Evolutionary conservation across 2,797 vertebrate species (phyloP), one percentile per base, ranked within the genome.

Genomic region (Todus mexicanus): DNA sequence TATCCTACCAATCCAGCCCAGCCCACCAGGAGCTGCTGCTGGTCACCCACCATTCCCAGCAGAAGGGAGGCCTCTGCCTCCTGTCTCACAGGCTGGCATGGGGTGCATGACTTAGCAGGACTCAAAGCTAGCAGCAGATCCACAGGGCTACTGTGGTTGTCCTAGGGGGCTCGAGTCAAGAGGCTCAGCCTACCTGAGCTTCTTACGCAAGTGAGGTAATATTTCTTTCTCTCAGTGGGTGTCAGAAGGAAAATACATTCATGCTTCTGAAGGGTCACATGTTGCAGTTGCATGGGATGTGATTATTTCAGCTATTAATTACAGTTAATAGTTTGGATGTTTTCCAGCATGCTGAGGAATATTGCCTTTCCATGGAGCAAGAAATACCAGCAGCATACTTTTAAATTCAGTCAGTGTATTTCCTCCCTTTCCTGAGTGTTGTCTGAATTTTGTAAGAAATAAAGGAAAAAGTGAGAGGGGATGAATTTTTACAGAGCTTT

Each of bases 221-320:
- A n/a, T 43, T 92, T 93, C 25, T 63, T 35, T 38, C 35, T 53
- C 26, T 77, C 4, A 1, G 22, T 40, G 59, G 16, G 57, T 91
- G 79, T 54, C 72, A 83, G 54, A 71, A 79, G 42, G 60, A 70
- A 78, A 92, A 88, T 76, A 59, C 4, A 45, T 71, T 83, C 20
- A 16, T 2, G 16, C 47, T 83, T 72, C 26, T 0, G 6, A 74
- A 19, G 38, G 33, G 86, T 92, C 80, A 69, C 38, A 47, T 74
- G 42, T 53, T 87, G 51, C 61, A 1, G 0, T 83, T 90, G 61
- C 71, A 84, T 33, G 71, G 38, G 37, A 64, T 73, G 51, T 35
- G 53, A 91, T 94, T 94, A 87, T 29, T 91, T 60, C 22, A 76
- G 73, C 70, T 93, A 73, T 92, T 94, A 95, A 92, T 95, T 91